Conservation (phyloP, 2,113 vertebrate species). For the Gobio gobio region DNA sequence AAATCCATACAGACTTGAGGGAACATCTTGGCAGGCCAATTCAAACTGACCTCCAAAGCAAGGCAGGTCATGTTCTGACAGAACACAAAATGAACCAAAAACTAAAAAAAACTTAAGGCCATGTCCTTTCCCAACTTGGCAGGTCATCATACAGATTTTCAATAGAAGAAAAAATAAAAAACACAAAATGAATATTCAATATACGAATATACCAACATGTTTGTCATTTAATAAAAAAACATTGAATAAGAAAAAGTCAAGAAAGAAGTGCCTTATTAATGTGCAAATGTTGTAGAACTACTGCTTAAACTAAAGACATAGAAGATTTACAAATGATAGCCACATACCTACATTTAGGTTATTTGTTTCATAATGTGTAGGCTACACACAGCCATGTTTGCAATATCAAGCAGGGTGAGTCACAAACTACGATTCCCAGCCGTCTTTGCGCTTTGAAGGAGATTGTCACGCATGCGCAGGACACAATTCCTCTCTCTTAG, state of each 20-base stretch:
- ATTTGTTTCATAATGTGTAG: neutral
- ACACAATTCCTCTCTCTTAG: slow-evolving; percentile 41
- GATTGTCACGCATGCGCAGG: slow-evolving; percentile 52
- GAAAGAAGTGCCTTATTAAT: neutral
- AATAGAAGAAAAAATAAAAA: neutral
- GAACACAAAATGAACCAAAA: neutral
- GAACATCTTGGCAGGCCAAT: neutral
- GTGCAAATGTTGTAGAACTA: neutral
- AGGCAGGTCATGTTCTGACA: neutral
- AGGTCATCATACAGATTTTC: neutral
- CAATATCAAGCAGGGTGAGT: neutral
- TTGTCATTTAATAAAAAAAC: neutral
- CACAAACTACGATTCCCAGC: slow-evolving; percentile 54
- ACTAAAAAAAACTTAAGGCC: neutral
- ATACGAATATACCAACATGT: neutral
- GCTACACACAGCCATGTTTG: too few species aligned
- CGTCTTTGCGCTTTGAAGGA: neutral
- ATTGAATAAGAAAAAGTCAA: too few species aligned
- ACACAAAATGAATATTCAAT: neutral
- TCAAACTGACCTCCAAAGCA: neutral
- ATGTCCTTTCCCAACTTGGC: neutral
- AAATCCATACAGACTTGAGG: neutral
- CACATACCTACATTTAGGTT: neutral
- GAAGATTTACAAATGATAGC: neutral
- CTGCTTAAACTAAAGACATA: neutral